Conservation (phyloP, 1,140 invertebrate genomes). For the Temnothorax nylanderi region DNA sequence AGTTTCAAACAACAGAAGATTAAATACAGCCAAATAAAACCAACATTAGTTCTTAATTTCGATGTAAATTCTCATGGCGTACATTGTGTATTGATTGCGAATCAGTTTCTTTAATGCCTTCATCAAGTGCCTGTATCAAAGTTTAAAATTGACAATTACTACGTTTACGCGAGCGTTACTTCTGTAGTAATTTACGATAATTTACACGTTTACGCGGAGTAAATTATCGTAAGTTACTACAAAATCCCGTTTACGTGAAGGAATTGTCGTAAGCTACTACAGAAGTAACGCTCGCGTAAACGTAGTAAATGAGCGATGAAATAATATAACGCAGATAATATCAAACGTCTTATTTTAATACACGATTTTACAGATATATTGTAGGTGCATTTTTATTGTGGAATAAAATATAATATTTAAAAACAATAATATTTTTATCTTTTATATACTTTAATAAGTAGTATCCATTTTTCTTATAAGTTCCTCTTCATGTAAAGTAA, state of each 20-base stretch:
- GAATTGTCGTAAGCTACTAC: too few relatives aligned
- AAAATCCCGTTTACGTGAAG: too few relatives aligned
- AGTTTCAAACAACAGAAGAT: neutral
- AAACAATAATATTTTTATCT: neutral
- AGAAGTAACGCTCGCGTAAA: too few relatives aligned
- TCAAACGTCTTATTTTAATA: neutral
- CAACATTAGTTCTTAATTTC: neutral
- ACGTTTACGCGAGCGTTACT: too few relatives aligned
- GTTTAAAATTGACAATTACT: slow-evolving; percentile 1
- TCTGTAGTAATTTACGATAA: too few relatives aligned
- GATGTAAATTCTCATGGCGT: neutral
- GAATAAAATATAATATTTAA: slow-evolving; percentile 24
- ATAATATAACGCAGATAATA: neutral
- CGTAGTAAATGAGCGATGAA: too few relatives aligned
- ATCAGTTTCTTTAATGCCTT: neutral
- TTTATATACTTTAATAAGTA: neutral
- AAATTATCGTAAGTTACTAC: too few relatives aligned
- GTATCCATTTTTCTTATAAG: neutral
- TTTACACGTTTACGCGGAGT: too few relatives aligned
- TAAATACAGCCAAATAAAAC: neutral
- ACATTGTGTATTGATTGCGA: neutral
- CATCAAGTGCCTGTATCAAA: slow-evolving; percentile 4
- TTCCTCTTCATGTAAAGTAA: neutral
- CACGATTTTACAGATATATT: neutral
- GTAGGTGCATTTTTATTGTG: neutral